Percentiles rank a stretch among this genome's conserved stretches.
These are phyloP conservation scores for Acanthopleura granulata DNA, from an alignment of 2,888 invertebrate species.

Conservation along the genomic window DNA sequence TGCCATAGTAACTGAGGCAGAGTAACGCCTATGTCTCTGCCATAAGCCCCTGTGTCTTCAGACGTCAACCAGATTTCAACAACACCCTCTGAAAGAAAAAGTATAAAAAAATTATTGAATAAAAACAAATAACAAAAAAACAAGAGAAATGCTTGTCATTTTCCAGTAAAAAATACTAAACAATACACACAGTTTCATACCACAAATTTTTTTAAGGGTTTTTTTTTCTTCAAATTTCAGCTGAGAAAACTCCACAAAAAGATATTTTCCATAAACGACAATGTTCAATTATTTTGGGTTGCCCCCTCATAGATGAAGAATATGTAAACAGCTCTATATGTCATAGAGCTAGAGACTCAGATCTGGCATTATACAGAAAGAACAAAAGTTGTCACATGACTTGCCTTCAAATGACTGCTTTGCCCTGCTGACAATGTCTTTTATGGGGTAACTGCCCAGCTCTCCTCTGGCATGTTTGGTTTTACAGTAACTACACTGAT, in stretches of 20 bases:
- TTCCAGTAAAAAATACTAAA: too few species aligned
- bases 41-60: constrained; percentile 98
- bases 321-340: too few species aligned
- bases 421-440: constrained; percentile 88
- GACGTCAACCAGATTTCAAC: constrained; percentile 98
- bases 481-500: constrained; percentile 99
- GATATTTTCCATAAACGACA: too few species aligned
- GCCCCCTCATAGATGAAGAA: too few species aligned
- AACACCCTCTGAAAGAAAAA: constrained; percentile 86
- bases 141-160: too few species aligned
- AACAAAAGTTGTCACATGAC: neutral
- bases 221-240: too few species aligned
- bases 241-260: too few species aligned
- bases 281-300: too few species aligned
- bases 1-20: constrained; percentile 88
- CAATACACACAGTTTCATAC: too few species aligned
- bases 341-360: too few species aligned
- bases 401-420: constrained; percentile 79
- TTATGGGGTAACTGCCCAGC: constrained; percentile 90
- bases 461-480: constrained; percentile 98
- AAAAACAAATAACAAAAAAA: neutral
- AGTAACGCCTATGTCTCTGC: constrained; percentile 90
- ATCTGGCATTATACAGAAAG: too few species aligned
- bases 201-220: too few species aligned
- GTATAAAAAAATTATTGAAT: neutral